Conservation (phyloP, 2,888 invertebrate species). For the Punctoribates punctum region DNA sequence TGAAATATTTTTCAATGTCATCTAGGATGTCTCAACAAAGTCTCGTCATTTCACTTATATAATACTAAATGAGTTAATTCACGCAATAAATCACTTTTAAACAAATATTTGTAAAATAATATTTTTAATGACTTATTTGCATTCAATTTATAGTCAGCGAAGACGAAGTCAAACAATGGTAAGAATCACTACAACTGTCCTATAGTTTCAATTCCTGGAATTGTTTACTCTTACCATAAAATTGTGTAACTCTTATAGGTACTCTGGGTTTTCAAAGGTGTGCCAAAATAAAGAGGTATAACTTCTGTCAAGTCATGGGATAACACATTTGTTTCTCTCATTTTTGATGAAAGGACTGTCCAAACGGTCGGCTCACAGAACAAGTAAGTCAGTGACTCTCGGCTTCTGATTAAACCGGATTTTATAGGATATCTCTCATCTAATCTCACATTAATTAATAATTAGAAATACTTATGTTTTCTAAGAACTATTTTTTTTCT, state of each 20-base stretch:
- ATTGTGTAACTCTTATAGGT: not conserved
- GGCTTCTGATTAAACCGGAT: no score
- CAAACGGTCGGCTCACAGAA: conserved; percentile 29
- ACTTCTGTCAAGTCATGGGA: not conserved
- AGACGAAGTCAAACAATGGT: conserved; percentile 20
- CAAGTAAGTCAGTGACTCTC: not conserved
- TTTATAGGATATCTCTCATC: no score
- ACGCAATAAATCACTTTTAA: not conserved
- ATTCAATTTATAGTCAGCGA: conserved; percentile 6
- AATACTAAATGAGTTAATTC: no score
- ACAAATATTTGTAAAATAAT: not conserved
- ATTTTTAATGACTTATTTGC: not conserved
- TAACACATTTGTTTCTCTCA: not conserved
- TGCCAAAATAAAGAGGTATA: not conserved
- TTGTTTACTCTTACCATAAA: not conserved
- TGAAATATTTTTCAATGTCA: no score
- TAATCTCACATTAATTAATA: no score
- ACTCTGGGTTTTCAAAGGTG: conserved; percentile 23
- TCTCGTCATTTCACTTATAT: no score
- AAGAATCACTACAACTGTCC: not conserved
- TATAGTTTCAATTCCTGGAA: not conserved
- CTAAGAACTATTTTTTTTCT: not conserved
- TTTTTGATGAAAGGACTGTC: conserved; percentile 6
- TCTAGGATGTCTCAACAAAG: no score
- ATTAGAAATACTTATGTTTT: no score